A percentile compares a stretch with the other conserved stretches of the same genome.
phyloP scores from a whole-genome alignment of 2,797 vertebrate species.

The Ataeniobius toweri region DNA sequence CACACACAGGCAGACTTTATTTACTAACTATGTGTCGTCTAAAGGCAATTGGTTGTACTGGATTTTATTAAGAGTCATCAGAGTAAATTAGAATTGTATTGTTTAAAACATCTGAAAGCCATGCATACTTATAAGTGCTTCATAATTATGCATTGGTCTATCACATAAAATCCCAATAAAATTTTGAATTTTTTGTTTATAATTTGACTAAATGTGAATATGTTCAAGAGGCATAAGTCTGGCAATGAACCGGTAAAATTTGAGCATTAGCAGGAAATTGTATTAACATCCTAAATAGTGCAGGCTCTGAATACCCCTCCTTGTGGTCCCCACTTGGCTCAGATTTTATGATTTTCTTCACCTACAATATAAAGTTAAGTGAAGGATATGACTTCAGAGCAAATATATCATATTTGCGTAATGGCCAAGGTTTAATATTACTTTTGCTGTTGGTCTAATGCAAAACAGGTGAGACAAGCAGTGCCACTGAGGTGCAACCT shows the following conservation, averaged over 20 bases:
- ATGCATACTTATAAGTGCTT: not conserved
- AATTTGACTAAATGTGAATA: too few species aligned
- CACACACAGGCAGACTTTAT: not conserved
- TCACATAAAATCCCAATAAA: not conserved
- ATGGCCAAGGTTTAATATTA: slow-evolving; percentile 58
- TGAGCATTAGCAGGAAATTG: slow-evolving; percentile 9
- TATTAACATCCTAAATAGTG: slow-evolving; percentile 8
- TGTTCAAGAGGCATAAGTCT: not conserved
- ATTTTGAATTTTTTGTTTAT: not conserved
- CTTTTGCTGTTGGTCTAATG: slow-evolving; percentile 79
- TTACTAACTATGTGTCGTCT: not conserved
- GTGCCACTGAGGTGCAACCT: slow-evolving; percentile 48
- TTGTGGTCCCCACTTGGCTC: slow-evolving; percentile 21
- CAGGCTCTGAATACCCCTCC: slow-evolving; percentile 6
- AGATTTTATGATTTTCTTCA: slow-evolving; percentile 23
- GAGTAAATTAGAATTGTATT: not conserved
- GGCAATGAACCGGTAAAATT: slow-evolving; percentile 3
- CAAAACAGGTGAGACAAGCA: slow-evolving; percentile 71
- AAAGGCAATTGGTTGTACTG: not conserved
- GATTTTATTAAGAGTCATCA: not conserved
- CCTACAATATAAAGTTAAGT: slow-evolving; percentile 27
- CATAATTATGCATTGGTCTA: not conserved
- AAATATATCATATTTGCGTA: slow-evolving; percentile 69
- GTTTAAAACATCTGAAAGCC: not conserved
- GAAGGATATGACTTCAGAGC: slow-evolving; percentile 40